phyloP scores from a whole-genome alignment of 2,888 invertebrate species.

The Pemphredon lugubris region DNA sequence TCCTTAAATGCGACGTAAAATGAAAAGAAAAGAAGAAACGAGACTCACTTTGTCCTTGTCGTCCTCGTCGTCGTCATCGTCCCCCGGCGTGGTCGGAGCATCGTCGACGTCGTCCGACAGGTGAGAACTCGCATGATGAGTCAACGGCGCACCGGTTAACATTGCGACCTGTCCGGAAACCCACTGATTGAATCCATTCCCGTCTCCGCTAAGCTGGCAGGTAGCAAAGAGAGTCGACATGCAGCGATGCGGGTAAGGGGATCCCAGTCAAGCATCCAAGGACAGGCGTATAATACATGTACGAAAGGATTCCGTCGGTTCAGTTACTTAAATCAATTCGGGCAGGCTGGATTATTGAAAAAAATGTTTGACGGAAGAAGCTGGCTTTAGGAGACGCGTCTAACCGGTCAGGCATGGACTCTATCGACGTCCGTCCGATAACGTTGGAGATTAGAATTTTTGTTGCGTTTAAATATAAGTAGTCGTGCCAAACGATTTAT shows the following conservation, averaged over 20 bases:
- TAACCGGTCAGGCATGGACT: too few relatives aligned
- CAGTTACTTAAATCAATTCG: neutral
- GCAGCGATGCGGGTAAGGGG: constrained; percentile 55
- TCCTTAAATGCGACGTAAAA: too few relatives aligned
- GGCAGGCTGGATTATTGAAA: too few relatives aligned
- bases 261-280: constrained; percentile 23
- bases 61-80: constrained; percentile 92
- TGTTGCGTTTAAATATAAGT: too few relatives aligned
- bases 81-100: constrained; percentile 75
- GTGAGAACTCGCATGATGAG: constrained; percentile 70
- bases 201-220: constrained; percentile 56
- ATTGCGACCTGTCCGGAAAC: constrained; percentile 79
- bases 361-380: too few relatives aligned
- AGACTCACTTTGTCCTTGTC: constrained; percentile 91
- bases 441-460: too few relatives aligned
- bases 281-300: neutral
- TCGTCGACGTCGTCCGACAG: constrained; percentile 74
- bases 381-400: too few relatives aligned
- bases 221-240: constrained; percentile 57
- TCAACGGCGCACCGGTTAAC: constrained; percentile 78
- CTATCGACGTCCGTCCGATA: too few relatives aligned
- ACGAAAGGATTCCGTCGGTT: neutral
- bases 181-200: constrained; percentile 65
- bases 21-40: too few relatives aligned
- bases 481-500: too few relatives aligned